phyloP scores from a whole-genome alignment of 2,113 vertebrate genomes.

The Telmatochromis sp. region DNA sequence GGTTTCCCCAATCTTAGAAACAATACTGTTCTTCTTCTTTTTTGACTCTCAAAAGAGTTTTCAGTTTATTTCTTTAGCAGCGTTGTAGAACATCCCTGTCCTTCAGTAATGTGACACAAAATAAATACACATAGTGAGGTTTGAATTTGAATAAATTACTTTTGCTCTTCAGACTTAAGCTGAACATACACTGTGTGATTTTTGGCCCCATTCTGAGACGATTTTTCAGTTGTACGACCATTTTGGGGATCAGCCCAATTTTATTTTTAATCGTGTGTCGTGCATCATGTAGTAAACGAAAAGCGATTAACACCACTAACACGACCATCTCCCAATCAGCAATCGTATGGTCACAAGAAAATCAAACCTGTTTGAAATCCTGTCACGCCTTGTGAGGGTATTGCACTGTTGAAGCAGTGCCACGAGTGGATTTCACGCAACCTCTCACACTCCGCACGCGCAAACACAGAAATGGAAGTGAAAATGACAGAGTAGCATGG shows the following conservation, averaged over 20 bases:
- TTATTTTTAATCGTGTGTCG: accelerated
- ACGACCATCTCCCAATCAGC: neutral
- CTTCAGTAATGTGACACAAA: neutral
- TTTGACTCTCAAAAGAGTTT: neutral
- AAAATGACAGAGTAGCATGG: neutral
- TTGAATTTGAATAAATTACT: constrained; percentile 15
- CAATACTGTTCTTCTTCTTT: neutral
- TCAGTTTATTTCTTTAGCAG: neutral
- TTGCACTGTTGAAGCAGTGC: neutral
- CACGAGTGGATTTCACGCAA: neutral
- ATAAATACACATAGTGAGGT: neutral
- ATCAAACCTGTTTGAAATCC: neutral
- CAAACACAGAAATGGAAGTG: neutral
- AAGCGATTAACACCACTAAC: neutral
- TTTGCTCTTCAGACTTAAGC: neutral
- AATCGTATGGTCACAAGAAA: constrained; percentile 32
- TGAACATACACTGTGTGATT: neutral
- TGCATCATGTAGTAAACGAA: neutral
- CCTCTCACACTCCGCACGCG: accelerated
- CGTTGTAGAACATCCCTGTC: neutral
- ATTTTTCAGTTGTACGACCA: neutral
- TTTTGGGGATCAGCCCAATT: neutral
- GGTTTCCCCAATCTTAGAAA: neutral
- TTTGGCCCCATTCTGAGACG: neutral
- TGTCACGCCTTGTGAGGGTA: accelerated